A percentile compares a stretch with the other conserved stretches of the same genome.
Evolutionary conservation across 2,888 invertebrate genomes (phyloP).

Genomic region (Pseudococcus longispinus): DNA sequence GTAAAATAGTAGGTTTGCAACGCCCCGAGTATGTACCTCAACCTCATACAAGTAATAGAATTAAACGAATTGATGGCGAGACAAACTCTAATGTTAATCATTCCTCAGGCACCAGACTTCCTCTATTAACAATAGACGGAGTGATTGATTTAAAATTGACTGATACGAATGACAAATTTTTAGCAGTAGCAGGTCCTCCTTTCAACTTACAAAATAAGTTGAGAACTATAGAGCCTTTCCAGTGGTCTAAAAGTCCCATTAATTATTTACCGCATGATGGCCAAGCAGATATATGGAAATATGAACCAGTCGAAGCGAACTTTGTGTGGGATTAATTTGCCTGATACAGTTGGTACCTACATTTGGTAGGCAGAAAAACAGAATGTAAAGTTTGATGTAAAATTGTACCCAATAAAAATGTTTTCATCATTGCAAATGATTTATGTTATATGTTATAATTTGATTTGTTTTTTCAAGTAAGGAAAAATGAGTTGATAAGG

Average conservation of each 20-base stretch:
- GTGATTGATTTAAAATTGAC: constrained; percentile 59
- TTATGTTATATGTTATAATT: not conserved
- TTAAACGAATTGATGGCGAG: not conserved
- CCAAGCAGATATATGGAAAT: constrained; percentile 78
- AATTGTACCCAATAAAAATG: not conserved
- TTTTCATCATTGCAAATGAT: not conserved
- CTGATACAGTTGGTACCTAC: not conserved
- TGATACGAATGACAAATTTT: constrained; percentile 62
- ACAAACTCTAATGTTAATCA: constrained; percentile 31
- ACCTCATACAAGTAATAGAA: not conserved
- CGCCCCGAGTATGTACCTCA: not conserved
- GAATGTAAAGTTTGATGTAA: not conserved
- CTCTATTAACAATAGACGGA: constrained; percentile 56
- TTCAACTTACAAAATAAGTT: constrained; percentile 53
- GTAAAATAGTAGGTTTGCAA: not conserved
- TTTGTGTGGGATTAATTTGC: constrained; percentile 59
- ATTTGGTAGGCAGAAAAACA: not conserved
- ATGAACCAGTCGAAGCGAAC: constrained; percentile 66
- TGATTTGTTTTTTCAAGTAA: too few species aligned
- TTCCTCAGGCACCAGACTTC: constrained; percentile 27
- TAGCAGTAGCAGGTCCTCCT: constrained; percentile 63
- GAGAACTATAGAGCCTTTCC: constrained; percentile 67
- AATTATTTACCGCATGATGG: constrained; percentile 71
- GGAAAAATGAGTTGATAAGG: too few species aligned
- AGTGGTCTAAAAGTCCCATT: constrained; percentile 77